Evolutionary conservation across 2,113 vertebrate genomes (phyloP), one percentile per base, ranked within the genome.

Genomic region (Aramus guarauna): DNA sequence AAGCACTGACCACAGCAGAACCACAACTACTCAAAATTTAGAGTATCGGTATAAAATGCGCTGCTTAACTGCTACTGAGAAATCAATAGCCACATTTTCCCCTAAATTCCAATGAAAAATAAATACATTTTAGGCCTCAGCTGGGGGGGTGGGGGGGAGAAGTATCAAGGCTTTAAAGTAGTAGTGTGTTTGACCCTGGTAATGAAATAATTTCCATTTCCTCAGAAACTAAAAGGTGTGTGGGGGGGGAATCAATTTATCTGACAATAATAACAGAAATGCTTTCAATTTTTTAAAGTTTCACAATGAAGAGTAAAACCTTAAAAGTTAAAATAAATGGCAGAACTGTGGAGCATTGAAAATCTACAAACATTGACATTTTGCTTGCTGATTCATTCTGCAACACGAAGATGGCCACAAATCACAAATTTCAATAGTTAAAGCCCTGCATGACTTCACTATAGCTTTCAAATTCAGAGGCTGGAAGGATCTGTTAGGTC

Each of bases 1-100:
- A 91, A 78, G 50, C 72, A 79, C 59, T 67, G 79, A 81, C 89
- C 91, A 36, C 83, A 95, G 43, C 47, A 95, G 73, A 92, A 87
- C 73, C 86, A 85, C 73, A 87, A 24, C 52, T 39, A 67, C 52
- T 63, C 68, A 34, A 86, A 89, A 52, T 67, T 89, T 30, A 52
- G 36, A 81, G 3, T 69, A 67, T 56, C 52, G 63, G 47, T 59
- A 56, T 77, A 47, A 87, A 94, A 91, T 52, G 88, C 12, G 32
- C 24, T 47, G 23, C 66, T 94, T 59, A 95, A 92, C 94, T 83
- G 58, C 58, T 72, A 62, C 13, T 26, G 24, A 88, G 22, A 92
- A 95, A 91, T 84, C 72, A 89, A 87, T 56, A 87, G 32, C 36
- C 23, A 64, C 34, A 55, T 66, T 71, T 81, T 79, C 74, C 30